Evolutionary conservation across 2,113 vertebrate species (phyloP), one percentile per base, ranked within the genome.

Genomic region (Thymallus thymallus): DNA sequence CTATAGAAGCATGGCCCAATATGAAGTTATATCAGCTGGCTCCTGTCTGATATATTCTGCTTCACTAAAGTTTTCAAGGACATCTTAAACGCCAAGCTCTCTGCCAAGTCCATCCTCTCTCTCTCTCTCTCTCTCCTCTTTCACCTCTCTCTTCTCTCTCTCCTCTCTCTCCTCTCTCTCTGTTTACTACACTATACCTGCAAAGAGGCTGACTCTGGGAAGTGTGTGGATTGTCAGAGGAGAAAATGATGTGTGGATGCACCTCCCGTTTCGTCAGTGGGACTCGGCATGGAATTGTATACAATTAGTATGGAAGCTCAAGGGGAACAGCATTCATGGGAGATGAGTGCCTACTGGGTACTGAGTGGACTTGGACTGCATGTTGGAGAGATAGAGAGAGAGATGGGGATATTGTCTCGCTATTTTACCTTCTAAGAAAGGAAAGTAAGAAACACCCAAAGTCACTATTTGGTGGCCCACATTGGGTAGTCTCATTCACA

Each of bases 181-280:
- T 85, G 84, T 88, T 88, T 85, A 86, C 85, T 78, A 61, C 48
- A 18, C 79, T 68, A 71, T 13, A 67, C 78, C 85, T 86, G 51
- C 71, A 89, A 90, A 90, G 83, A 88, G 91, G 89, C 90, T 91
- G 92, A 92, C 80, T 88, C 46, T 76, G 76, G 80, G 89, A 86
- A 77, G 85, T 77, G 78, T 12, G 63, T n/a, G 79, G 74, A 80
- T 85, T 86, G 85, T 89, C 84, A 85, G 79, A 22, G 81, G 74
- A 70, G 82, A 87, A 90, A 86, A 90, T 90, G 85, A 89, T 91
- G 88, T 86, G 84, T 62, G 56, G 73, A 18, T 46, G 78, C 80
- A 62, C 86, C 86, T 87, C 87, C 84, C 80, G 86, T 85, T 89
- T 75, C 65, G 74, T 82, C 75, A 79, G 75, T 68, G 48, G 68